phyloP scores from a whole-genome alignment of 2,888 invertebrate genomes.

The Apoda limacodes region DNA sequence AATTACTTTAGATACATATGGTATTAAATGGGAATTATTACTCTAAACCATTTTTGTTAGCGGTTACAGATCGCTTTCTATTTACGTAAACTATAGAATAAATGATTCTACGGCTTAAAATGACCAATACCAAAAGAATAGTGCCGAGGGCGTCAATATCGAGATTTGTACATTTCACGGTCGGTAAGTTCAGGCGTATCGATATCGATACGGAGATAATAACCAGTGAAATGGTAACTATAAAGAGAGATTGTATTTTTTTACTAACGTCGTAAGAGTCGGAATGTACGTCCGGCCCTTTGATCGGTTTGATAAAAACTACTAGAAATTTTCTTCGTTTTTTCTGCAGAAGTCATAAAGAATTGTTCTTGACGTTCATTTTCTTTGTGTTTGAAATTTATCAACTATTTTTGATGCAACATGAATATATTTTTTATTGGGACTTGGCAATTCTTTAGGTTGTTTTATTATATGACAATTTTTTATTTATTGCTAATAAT shows the following conservation, averaged over 20 bases:
- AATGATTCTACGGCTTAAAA: no score
- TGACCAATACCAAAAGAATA: slow-evolving; percentile 37
- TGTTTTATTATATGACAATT: no score
- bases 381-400: slow-evolving; percentile 12
- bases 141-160: slow-evolving; percentile 47
- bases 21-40: no score
- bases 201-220: slow-evolving; percentile 66
- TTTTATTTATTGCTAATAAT: no score
- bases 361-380: slow-evolving; percentile 36
- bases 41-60: no score
- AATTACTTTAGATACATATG: no score
- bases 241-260: slow-evolving; percentile 70
- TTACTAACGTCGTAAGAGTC: slow-evolving; percentile 68
- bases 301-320: slow-evolving; percentile 65
- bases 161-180: slow-evolving; percentile 60
- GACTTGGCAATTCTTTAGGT: no score
- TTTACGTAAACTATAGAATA: no score
- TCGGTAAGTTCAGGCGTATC: slow-evolving; percentile 61
- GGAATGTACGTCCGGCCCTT: slow-evolving; percentile 66
- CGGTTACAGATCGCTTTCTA: no score
- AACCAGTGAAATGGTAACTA: slow-evolving; percentile 69
- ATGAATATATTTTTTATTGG: slow-evolving; percentile 12
- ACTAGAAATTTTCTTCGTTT: slow-evolving; percentile 49
- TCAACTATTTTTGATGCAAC: not conserved
- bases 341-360: slow-evolving; percentile 34